Conservation (phyloP, 2,797 vertebrate genomes). For the Chelidonichthys spinosus region DNA sequence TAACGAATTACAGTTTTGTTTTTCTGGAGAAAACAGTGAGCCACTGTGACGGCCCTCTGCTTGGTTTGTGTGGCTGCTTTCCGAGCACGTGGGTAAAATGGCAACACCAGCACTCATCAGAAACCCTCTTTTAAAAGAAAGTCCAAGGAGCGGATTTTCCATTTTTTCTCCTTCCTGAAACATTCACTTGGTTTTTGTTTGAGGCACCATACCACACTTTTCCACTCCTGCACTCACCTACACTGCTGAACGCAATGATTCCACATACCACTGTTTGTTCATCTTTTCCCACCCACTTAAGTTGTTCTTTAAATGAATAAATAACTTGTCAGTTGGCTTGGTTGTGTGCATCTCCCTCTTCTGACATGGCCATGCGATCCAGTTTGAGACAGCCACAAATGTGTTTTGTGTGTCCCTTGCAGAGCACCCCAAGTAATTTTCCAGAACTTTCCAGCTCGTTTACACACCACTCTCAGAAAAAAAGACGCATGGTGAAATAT, state of each 20-base stretch:
- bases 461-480: slow-evolving; percentile 18
- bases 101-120: not conserved
- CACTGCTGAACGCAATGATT: not conserved
- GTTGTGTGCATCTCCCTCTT: not conserved
- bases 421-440: slow-evolving; percentile 18
- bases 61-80: not conserved
- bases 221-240: not conserved
- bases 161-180: not conserved
- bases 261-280: not conserved
- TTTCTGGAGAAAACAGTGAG: not conserved
- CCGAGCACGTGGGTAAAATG: not conserved
- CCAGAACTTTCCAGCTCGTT: slow-evolving; percentile 38
- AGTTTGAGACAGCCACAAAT: not conserved
- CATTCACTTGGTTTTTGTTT: not conserved
- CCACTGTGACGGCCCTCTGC: not conserved
- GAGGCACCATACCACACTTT: not conserved
- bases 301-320: not conserved
- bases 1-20: not conserved
- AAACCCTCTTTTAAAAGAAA: not conserved
- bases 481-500: slow-evolving; percentile 28
- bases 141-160: not conserved
- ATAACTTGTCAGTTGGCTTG: not conserved
- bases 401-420: not conserved
- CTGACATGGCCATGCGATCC: not conserved
- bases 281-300: not conserved